Percentiles rank a stretch among this genome's conserved stretches.
Evolutionary conservation across 37 sponge, comb jelly and placozoan genomes (phyloP).

Genomic region (Mnemiopsis leidyi): DNA sequence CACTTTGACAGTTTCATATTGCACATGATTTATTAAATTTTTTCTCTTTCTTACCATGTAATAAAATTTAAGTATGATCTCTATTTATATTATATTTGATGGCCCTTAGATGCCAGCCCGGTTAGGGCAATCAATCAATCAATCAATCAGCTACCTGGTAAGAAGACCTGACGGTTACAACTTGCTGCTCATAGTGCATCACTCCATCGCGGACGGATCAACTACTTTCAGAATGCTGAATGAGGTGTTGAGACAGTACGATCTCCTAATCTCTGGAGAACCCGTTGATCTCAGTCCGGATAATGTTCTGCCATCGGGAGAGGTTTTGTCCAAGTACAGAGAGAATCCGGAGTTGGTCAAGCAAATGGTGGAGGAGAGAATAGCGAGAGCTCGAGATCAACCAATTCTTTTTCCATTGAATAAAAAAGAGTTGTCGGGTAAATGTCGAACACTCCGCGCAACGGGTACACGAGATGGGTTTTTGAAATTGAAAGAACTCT

Average conservation of each 20-base stretch:
- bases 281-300: neutral
- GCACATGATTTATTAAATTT: no score
- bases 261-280: neutral
- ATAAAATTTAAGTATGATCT: no score
- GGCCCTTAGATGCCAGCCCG: no score
- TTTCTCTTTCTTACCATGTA: no score
- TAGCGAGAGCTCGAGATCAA: neutral
- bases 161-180: conserved; percentile 16
- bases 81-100: no score
- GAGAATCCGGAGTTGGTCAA: neutral
- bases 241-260: neutral
- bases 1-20: no score
- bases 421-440: neutral
- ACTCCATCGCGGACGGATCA: neutral
- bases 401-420: neutral
- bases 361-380: neutral
- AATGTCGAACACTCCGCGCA: neutral
- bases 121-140: no score
- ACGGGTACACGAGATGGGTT: neutral
- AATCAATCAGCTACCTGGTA: conserved; percentile 20
- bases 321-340: neutral
- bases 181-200: neutral
- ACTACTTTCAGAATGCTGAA: neutral
- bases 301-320: neutral
- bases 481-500: neutral